Base-by-base conservation (phyloP, 64 coral and sea anemone species). In the Trachythela sp. region DNA sequence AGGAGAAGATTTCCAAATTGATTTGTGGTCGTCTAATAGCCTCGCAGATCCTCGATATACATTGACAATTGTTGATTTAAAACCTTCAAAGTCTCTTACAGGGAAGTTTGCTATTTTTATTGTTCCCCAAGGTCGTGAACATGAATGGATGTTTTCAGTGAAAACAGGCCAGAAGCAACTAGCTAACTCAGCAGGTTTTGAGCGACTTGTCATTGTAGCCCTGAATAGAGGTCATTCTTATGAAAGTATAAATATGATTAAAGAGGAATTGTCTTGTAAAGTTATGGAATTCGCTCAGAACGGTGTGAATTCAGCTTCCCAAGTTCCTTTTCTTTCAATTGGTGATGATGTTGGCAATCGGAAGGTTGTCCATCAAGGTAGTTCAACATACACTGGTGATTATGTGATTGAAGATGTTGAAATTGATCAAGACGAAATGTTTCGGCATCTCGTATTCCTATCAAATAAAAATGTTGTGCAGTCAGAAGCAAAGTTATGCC, bases 101-200 rank as follows among this genome's bases (percentile, higher is more conserved):
- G 95, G 95, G 80, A 90, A 91, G 39, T 97, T 92, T 88, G 95
- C 95, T 51, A 90, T 97, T 34, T 97, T 97, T 35, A 97, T 97
- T 89, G 90, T 97, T 13, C 95, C 92, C 36, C 95, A 97, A 97
- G 95, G 95, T 22, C 84, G 92, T 42, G 95, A 97, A 87, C 94
- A 93, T 45, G 95, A 97, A 15, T 92, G 92, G 92, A 84, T 87
- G 37, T 97, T 97, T 84, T 70, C 85, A 58, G 94, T 88, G 13
- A 86, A 50, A 48, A 92, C 92, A 52, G 95, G 95, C 30, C 92
- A 92, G 51, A 86, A 29, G 0, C 86, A 97, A 31, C 71, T 97
- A 27, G 86, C 88, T 39, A 54, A 4, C 18, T 84, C 88, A 88
- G 95, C 95, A 35, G 90, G 84, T 38, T 97, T 90, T 88, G 80